Percentiles rank a stretch among this genome's conserved stretches.
These are phyloP conservation scores for Setophaga coronata DNA, from an alignment of 2,113 vertebrate genomes.

Conservation along the genomic window DNA sequence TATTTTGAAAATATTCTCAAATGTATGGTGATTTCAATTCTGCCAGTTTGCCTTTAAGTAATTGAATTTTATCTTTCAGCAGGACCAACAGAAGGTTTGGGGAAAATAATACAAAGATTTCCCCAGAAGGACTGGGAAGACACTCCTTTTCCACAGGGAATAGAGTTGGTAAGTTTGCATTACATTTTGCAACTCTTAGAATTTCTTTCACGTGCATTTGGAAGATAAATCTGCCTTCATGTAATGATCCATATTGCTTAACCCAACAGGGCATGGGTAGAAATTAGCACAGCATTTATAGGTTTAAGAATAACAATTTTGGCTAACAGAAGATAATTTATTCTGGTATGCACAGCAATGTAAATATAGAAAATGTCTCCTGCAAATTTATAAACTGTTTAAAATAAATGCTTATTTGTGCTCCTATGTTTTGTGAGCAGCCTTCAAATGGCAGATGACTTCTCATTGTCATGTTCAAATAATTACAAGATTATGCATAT, in stretches of 20 bases:
- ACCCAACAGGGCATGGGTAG: neutral
- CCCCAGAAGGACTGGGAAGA: conserved; percentile 96
- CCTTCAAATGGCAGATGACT: neutral
- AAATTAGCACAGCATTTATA: neutral
- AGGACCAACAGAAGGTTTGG: conserved; percentile 91
- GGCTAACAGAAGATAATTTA: neutral
- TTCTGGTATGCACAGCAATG: neutral
- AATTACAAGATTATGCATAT: neutral
- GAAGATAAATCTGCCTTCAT: neutral
- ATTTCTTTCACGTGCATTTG: accelerated
- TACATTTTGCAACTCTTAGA: neutral
- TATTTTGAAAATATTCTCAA: neutral
- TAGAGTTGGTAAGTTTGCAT: conserved; percentile 91
- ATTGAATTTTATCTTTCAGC: conserved; percentile 35
- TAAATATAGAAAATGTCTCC: neutral
- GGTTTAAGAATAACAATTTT: neutral
- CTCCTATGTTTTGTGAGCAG: neutral
- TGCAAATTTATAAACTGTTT: neutral
- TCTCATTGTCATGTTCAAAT: neutral
- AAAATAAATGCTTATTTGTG: neutral
- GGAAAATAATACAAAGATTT: conserved; percentile 97
- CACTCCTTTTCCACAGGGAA: conserved; percentile 95
- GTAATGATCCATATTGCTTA: neutral
- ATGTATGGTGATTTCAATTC: neutral
- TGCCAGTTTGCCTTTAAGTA: neutral